These are phyloP conservation scores for Hypotaenidia okinawae DNA, from an alignment of 2,797 vertebrate species.

Conservation along the genomic window DNA sequence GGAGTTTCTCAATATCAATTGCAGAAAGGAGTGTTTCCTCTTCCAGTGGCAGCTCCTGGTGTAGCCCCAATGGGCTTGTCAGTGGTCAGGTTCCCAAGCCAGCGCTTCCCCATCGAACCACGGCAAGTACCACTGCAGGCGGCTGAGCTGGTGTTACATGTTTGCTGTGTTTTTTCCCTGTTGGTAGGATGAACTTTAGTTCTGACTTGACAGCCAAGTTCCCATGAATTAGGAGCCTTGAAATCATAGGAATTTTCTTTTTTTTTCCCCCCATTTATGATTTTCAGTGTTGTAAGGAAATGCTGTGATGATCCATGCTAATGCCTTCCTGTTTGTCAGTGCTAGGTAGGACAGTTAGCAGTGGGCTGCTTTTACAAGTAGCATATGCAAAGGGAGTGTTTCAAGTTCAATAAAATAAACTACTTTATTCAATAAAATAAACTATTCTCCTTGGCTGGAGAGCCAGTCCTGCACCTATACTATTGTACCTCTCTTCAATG, in stretches of 20 bases:
- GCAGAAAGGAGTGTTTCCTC: neutral
- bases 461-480: neutral
- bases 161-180: neutral
- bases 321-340: neutral
- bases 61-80: neutral
- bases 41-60: neutral
- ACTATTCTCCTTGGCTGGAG: neutral
- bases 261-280: rapidly evolving
- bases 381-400: neutral
- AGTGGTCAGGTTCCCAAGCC: no score
- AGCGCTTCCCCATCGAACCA: rapidly evolving
- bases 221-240: neutral
- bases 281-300: neutral
- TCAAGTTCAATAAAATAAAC: neutral
- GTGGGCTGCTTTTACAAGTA: neutral
- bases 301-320: neutral
- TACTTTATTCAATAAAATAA: neutral
- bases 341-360: neutral
- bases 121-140: neutral
- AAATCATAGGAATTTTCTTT: neutral
- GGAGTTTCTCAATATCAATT: neutral
- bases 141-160: neutral
- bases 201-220: neutral
- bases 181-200: neutral
- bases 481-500: conserved; percentile 59